These are phyloP conservation scores for Leptinotarsa peninsularis DNA, from an alignment of 2,888 invertebrate species.

Conservation along the genomic window DNA sequence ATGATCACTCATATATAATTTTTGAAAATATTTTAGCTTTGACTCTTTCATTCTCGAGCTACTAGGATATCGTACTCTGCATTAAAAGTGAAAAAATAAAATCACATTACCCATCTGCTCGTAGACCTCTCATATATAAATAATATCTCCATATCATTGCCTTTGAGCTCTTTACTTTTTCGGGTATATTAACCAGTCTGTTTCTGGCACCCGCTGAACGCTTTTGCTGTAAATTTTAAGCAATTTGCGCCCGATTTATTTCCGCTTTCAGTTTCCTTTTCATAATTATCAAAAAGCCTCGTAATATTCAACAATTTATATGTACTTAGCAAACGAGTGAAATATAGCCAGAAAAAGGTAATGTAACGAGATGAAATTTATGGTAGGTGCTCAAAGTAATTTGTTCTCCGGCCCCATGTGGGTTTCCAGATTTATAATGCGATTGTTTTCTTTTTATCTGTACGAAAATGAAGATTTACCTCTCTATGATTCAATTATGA, in stretches of 20 bases:
- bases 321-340: constrained; percentile 21
- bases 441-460: constrained; percentile 15
- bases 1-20: too few relatives aligned
- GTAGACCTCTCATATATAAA: too few relatives aligned
- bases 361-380: constrained; percentile 21
- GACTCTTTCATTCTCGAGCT: too few relatives aligned
- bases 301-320: constrained; percentile 21
- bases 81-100: too few relatives aligned
- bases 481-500: background rate
- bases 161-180: too few relatives aligned
- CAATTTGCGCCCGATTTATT: constrained; percentile 21
- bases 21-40: too few relatives aligned
- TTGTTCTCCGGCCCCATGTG: constrained; percentile 23
- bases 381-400: constrained; percentile 20
- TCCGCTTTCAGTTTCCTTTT: constrained; percentile 4
- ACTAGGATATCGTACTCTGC: too few relatives aligned
- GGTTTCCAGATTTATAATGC: constrained; percentile 24
- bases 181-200: background rate
- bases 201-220: constrained; percentile 4
- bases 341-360: constrained; percentile 26
- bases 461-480: background rate
- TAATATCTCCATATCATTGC: background rate
- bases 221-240: constrained; percentile 14
- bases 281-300: constrained; percentile 16
- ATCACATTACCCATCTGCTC: too few relatives aligned